Evolutionary conservation across 2,888 invertebrate species (phyloP), one percentile per base, ranked within the genome.

Genomic region (Cynaeus angustus): DNA sequence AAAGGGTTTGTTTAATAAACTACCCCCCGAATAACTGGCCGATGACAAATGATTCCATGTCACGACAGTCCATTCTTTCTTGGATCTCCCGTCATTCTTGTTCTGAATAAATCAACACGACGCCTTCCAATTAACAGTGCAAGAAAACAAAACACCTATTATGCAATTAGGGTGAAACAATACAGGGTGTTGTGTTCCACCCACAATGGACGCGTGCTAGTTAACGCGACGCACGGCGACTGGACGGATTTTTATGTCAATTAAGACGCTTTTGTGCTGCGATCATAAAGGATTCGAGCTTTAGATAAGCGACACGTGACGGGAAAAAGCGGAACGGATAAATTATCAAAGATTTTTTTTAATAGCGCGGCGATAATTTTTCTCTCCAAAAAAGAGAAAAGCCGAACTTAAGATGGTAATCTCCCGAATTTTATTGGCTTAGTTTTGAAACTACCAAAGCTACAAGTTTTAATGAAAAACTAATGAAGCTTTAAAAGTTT

Each of bases 101-200:
- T 58, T 64, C 14, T 9, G 58, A 62, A 58, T 68, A 68, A 68
- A 62, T 66, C 72, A 45, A 62, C 64, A 68, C 68, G 72, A 76
- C 76, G 72, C 75, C 61, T 61, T 68, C 69, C 74, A 78, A 78
- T 79, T 76, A 77, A 33, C 65, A 66, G 50, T 72, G 74, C 74
- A 74, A 75, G 72, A 70, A 75, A 76, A 79, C 77, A 78, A 78
- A 78, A 78, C 78, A 75, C 75, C 77, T 76, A 79, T 80, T 79
- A 80, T 78, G 70, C 74, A 74, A 79, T 79, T 78, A 79, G 46
- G 45, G 65, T 28, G 45, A 75, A 68, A 76, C 75, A 74, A 56
- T 37, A 21, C 21, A 43, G 46, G 55, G 72, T 75, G 78, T 79
- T 77, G 72, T 77, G 76, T 76, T 75, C 71, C 73, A 73, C 74